A percentile compares a stretch with the other conserved stretches of the same genome.
Evolutionary conservation across 1,140 invertebrate species (phyloP).

Genomic region (Bombyx mandarina): DNA sequence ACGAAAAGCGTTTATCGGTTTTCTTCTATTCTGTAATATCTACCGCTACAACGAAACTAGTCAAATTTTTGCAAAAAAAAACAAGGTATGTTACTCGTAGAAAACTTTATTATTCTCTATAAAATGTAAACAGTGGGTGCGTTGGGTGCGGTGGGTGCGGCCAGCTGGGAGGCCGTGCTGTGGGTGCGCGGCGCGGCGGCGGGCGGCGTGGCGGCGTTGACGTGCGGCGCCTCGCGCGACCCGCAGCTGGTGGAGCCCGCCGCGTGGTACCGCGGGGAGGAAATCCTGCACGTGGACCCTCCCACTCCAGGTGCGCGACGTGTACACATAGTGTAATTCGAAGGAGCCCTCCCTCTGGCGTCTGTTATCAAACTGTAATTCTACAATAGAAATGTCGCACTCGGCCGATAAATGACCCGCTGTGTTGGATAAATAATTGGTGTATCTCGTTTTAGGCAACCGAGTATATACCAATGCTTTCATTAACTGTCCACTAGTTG

Average conservation of each 20-base stretch:
- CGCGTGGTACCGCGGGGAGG: slow-evolving; percentile 38
- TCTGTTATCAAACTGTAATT: no score
- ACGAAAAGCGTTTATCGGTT: background rate
- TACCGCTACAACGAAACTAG: no score
- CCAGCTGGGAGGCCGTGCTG: slow-evolving; percentile 29
- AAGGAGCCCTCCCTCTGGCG: no score
- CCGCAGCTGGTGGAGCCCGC: slow-evolving; percentile 19
- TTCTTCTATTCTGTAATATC: background rate
- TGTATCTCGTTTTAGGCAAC: no score
- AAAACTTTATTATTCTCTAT: no score
- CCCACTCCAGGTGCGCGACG: slow-evolving; percentile 28
- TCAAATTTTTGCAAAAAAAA: no score
- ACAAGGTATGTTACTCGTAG: no score
- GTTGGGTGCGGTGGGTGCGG: slow-evolving; percentile 21
- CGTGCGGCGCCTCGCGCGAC: slow-evolving; percentile 15
- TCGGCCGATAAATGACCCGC: no score
- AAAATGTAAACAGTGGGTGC: background rate
- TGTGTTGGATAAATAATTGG: no score
- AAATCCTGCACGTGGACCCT: slow-evolving; percentile 26
- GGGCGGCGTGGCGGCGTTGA: slow-evolving; percentile 38
- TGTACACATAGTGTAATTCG: slow-evolving; percentile 1
- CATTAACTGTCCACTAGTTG: no score
- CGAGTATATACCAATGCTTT: no score
- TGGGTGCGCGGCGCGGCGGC: slow-evolving; percentile 17
- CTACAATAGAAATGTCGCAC: no score